Conservation (phyloP, 2,888 invertebrate genomes). For the Priocnemis perturbator region DNA sequence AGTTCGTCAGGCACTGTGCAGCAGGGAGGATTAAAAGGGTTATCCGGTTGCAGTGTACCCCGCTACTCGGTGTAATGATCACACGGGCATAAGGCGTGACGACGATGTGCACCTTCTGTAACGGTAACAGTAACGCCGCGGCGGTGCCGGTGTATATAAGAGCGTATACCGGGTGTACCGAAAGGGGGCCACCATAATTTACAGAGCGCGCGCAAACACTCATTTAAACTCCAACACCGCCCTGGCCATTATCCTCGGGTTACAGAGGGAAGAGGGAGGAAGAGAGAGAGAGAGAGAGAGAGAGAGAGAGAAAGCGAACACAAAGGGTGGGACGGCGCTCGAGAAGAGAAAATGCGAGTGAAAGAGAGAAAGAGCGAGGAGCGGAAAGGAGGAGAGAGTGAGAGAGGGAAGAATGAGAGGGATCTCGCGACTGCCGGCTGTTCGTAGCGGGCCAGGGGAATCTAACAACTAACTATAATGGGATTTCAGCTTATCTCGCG, state of each 20-base stretch:
- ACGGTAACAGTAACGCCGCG: background rate
- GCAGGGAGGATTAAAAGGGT: too few relatives aligned
- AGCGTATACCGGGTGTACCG: constrained; percentile 34
- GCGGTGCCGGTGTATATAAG: background rate
- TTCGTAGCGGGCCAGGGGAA: constrained; percentile 48
- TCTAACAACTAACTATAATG: constrained; percentile 69
- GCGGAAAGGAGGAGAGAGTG: background rate
- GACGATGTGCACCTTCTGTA: constrained; percentile 25
- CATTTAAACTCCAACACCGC: constrained; percentile 66
- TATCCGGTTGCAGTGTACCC: background rate
- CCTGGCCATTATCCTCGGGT: constrained; percentile 59
- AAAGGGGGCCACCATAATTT: constrained; percentile 61
- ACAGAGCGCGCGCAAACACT: constrained; percentile 66
- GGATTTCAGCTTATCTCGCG: constrained; percentile 70
- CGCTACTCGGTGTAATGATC: constrained; percentile 37
- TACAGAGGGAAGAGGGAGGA: constrained; percentile 16
- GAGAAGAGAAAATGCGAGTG: constrained; percentile 2
- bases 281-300: constrained; percentile 15
- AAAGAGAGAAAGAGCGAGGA: constrained; percentile 16
- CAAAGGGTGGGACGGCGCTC: background rate
- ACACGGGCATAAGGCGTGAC: constrained; percentile 40
- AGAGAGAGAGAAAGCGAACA: constrained; percentile 9
- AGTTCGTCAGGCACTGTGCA: too few relatives aligned
- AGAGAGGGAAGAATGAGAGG: background rate
- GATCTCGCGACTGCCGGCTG: constrained; percentile 25